Evolutionary conservation across 2,797 vertebrate genomes (phyloP), one percentile per base, ranked within the genome.

Genomic region (Eospalax fontanierii): DNA sequence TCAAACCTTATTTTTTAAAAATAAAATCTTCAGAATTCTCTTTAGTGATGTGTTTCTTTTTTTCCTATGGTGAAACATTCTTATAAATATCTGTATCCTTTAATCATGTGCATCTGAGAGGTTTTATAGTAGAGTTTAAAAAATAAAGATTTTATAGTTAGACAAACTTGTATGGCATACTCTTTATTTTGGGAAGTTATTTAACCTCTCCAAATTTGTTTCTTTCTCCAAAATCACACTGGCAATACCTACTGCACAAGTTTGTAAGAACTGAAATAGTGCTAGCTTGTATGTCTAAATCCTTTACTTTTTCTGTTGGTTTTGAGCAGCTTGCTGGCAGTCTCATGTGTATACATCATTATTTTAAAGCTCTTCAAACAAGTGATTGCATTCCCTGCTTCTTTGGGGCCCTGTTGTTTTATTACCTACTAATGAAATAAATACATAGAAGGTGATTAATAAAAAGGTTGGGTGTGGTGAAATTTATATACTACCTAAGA

Each of bases 191-290:
- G 38, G 57, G 33, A 96, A 88, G 46, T 92, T 61, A 87, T 87
- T 94, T 95, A 91, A 70, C 35, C 35, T 89, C 18, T 95, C 35
- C 79, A 33, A 87, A 91, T 95, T 96, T 95, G 33, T 95, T 97
- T 95, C 4, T 3, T 80, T 89, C 54, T 95, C 50, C 65, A 76
- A 68, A 95, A 87, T 88, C 46, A 94, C 59, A 18, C 84, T 93
- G n/a, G 54, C 8, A 87, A 65, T 65, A 83, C 1, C 76, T 66
- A 63, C 19, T 83, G 87, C 68, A 87, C 50, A 93, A 18, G 71
- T 30, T 85, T 95, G 71, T 87, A 89, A 88, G 59, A 91, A 89
- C 35, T 85, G 46, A 80, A 33, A 54, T 81, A 74, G 68, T 61
- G 7, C n/a, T 84, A 89, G 5, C 3, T 70, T 68, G 14, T 87